Base-by-base conservation (phyloP, 2,797 vertebrate genomes). In the Ceryle rudis region DNA sequence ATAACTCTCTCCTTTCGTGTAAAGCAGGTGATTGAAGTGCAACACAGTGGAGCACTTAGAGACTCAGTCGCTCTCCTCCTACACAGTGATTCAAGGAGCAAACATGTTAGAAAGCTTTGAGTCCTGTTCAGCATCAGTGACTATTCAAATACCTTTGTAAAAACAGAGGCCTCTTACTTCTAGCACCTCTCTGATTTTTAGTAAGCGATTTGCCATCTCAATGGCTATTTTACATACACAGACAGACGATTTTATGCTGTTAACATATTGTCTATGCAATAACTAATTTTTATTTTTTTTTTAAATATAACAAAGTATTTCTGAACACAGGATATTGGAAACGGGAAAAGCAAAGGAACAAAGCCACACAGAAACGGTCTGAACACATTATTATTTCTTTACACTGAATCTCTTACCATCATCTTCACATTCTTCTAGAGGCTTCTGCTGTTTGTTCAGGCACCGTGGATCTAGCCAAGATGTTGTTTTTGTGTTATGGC, bases 381-480 rank as follows among this genome's bases (percentile, higher is more conserved):
- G 58, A 86, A 37, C 3, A 58, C 14, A 26, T 46, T n/a, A 41
- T 46, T 66, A 83, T 49, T 71, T 44, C 44, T 72, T 17, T n/a
- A 19, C 46, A 86, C 89, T 58, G 26, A 22, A 33, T 57, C 41
- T 91, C 98, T 93, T 99, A 99, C 99, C 99, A 96, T 99, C 99
- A 95, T 99, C 99, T 98, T 99, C 99, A 98, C 99, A 99, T 98
- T 99, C 99, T 98, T 99, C 99, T 97, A 99, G 98, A 98, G 99
- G 99, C 97, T 99, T 99, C 98, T 99, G 99, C 97, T 99, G 99
- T 98, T 99, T 99, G 97, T 99, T 99, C 98, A 99, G 99, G 99
- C 99, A 99, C 98, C 99, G 99, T 98, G 99, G 99, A 98, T 99
- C 99, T 98, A 99, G 98, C 99, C 99, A 99, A 97, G 99, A 99